Conservation (phyloP, 2,888 invertebrate species). For the Ligdia adustata region DNA sequence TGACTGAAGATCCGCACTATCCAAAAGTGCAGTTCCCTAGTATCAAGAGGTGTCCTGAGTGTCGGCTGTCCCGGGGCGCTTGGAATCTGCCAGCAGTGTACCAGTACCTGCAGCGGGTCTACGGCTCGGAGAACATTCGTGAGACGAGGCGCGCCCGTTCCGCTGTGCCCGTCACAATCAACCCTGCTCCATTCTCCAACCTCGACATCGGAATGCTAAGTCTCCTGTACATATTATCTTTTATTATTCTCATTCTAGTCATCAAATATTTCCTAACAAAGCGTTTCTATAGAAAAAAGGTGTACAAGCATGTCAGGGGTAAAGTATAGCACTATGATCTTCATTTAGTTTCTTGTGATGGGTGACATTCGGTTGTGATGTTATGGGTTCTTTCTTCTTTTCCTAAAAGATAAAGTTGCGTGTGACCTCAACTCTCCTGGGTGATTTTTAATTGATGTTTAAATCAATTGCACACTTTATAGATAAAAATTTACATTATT, state of each 20-base stretch:
- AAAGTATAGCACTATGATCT: slow-evolving; percentile 84
- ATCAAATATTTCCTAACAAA: slow-evolving; percentile 90
- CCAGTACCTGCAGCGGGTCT: slow-evolving; percentile 83
- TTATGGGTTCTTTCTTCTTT: not conserved
- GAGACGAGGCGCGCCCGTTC: slow-evolving; percentile 47
- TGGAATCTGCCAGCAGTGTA: slow-evolving; percentile 87
- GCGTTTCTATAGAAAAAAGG: slow-evolving; percentile 88
- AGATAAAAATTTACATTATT: too few relatives aligned
- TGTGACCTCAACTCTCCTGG: too few relatives aligned
- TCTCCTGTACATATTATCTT: slow-evolving; percentile 89
- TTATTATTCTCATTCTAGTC: slow-evolving; percentile 89
- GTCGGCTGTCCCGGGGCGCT: slow-evolving; percentile 81
- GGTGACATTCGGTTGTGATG: not conserved
- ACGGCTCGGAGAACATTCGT: slow-evolving; percentile 62
- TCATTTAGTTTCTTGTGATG: not conserved
- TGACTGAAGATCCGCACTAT: slow-evolving; percentile 94
- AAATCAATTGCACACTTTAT: too few relatives aligned
- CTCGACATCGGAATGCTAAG: slow-evolving; percentile 91
- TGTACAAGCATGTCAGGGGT: slow-evolving; percentile 88
- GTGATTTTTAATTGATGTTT: too few relatives aligned
- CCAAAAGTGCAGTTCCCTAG: slow-evolving; percentile 96
- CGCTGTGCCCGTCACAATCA: slow-evolving; percentile 44
- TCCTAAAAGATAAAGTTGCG: too few relatives aligned
- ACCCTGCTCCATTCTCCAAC: slow-evolving; percentile 84
- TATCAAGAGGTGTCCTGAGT: slow-evolving; percentile 86